Percentiles rank a stretch among this genome's conserved stretches.
phyloP scores from a whole-genome alignment of 2,113 vertebrate species.

The Callocephalon fimbriatum region DNA sequence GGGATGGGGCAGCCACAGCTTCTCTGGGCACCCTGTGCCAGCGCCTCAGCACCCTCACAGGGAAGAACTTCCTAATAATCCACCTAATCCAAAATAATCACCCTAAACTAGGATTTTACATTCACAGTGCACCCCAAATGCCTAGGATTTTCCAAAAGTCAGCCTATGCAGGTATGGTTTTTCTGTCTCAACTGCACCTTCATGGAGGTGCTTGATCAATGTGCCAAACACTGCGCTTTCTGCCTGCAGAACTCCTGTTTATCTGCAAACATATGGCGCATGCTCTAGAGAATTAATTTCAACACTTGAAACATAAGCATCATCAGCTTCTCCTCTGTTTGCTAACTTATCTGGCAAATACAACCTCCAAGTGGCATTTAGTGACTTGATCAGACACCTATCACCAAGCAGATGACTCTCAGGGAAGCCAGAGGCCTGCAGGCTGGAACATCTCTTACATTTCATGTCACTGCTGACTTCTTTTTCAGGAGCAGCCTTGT shows the following conservation, averaged over 20 bases:
- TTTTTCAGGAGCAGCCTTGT: slow-evolving; percentile 73
- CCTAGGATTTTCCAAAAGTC: background rate
- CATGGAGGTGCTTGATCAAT: background rate
- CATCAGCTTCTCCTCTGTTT: slow-evolving; percentile 31
- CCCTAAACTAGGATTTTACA: background rate
- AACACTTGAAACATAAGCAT: background rate
- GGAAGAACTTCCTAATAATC: background rate
- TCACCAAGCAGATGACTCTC: background rate
- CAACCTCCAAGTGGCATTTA: background rate
- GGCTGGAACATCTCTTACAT: slow-evolving; percentile 76
- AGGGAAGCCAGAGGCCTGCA: background rate
- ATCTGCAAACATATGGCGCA: background rate
- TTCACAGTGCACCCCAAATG: accelerated
- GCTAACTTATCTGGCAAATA: slow-evolving; percentile 47
- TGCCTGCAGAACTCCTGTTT: background rate
- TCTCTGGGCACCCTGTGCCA: background rate
- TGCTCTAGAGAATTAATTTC: background rate
- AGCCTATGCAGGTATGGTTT: background rate
- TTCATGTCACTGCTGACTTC: slow-evolving; percentile 87
- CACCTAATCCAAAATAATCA: background rate
- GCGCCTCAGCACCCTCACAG: background rate
- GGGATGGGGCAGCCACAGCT: background rate
- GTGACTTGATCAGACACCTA: background rate
- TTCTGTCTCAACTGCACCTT: background rate
- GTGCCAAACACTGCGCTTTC: background rate